phyloP scores from a whole-genome alignment of 2,113 vertebrate genomes.

The Percina caprodes region DNA sequence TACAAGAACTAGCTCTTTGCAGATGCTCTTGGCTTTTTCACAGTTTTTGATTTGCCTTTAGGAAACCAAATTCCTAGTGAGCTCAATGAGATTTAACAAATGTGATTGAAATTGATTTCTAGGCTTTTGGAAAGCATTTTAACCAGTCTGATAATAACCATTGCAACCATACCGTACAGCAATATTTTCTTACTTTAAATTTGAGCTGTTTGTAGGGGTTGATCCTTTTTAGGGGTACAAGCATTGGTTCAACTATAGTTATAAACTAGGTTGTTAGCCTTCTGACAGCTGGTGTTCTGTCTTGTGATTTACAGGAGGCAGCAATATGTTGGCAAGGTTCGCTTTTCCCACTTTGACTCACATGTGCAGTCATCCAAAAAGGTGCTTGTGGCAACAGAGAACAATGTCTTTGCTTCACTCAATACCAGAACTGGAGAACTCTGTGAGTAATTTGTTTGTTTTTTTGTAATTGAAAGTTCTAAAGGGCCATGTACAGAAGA shows the following conservation, averaged over 20 bases:
- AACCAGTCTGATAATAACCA: not conserved
- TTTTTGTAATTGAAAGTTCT: not conserved
- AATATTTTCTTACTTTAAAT: not conserved
- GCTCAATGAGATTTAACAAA: not conserved
- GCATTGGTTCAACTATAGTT: not conserved
- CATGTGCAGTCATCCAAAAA: slow-evolving; percentile 93
- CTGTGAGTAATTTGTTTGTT: slow-evolving; percentile 84
- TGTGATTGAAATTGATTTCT: not conserved
- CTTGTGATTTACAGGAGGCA: slow-evolving; percentile 87
- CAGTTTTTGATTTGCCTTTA: not conserved
- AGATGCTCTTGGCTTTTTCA: not conserved
- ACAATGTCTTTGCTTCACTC: slow-evolving; percentile 93
- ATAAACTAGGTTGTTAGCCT: not conserved
- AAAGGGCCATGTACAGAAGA: not conserved
- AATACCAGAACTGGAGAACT: slow-evolving; percentile 94
- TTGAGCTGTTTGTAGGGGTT: not conserved
- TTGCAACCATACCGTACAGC: not conserved
- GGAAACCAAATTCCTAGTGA: not conserved
- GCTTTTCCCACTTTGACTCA: slow-evolving; percentile 91
- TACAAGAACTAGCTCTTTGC: not conserved
- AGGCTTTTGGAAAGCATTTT: not conserved
- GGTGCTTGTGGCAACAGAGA: slow-evolving; percentile 91
- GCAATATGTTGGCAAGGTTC: slow-evolving; percentile 94
- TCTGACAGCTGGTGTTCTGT: not conserved
- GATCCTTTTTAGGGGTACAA: not conserved